Percentiles rank a stretch among this genome's conserved stretches.
These are phyloP conservation scores for Lepidocyrtinus sp. DNA, from an alignment of 2,888 invertebrate species.

Conservation along the genomic window DNA sequence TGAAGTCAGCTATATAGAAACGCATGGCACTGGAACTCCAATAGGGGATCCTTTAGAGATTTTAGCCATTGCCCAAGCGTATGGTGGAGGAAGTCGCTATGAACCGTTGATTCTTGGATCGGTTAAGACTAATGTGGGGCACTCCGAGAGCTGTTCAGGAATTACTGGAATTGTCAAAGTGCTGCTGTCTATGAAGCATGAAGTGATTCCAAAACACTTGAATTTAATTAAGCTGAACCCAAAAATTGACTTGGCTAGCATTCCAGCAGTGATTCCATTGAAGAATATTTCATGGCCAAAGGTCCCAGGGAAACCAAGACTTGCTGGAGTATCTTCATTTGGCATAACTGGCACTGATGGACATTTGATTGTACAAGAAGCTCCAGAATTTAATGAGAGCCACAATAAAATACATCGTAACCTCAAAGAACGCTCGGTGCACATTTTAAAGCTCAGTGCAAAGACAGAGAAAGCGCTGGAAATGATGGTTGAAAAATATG, in stretches of 20 bases:
- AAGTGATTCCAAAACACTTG: constrained; percentile 57
- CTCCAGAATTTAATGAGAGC: constrained; percentile 23
- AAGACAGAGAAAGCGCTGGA: neutral
- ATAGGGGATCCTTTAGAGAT: constrained; percentile 56
- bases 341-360: constrained; percentile 60
- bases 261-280: constrained; percentile 62
- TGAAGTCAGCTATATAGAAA: constrained; percentile 25
- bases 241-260: constrained; percentile 54
- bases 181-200: constrained; percentile 53
- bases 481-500: neutral
- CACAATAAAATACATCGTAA: neutral
- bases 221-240: constrained; percentile 56
- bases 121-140: constrained; percentile 44
- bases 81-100: too few relatives aligned
- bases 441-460: constrained; percentile 25
- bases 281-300: constrained; percentile 31
- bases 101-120: constrained; percentile 46
- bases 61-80: constrained; percentile 43
- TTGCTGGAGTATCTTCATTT: constrained; percentile 59
- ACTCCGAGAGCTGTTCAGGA: constrained; percentile 42
- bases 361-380: constrained; percentile 56
- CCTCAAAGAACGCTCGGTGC: neutral
- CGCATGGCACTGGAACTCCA: constrained; percentile 36
- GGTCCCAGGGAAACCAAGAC: constrained; percentile 20
- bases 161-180: constrained; percentile 43